These are phyloP conservation scores for Amphipoea oculea DNA, from an alignment of 2,888 invertebrate genomes.

Conservation along the genomic window DNA sequence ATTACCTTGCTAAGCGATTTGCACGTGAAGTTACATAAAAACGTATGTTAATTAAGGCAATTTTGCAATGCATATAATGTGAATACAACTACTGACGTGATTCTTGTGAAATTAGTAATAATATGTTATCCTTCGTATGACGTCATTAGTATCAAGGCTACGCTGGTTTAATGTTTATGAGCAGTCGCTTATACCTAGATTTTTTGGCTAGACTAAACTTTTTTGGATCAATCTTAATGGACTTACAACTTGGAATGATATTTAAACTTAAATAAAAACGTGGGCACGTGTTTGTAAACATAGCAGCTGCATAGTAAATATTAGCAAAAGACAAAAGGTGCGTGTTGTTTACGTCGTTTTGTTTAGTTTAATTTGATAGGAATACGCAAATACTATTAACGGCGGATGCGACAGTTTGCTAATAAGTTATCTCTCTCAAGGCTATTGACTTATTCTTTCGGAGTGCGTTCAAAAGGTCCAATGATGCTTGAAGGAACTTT, in stretches of 20 bases:
- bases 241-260: background rate
- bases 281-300: slow-evolving; percentile 8
- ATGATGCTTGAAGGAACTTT: background rate
- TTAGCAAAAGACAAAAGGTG: background rate
- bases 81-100: slow-evolving; percentile 67
- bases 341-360: background rate
- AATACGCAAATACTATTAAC: background rate
- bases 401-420: too few species aligned
- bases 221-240: background rate
- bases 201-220: slow-evolving; percentile 5
- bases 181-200: background rate
- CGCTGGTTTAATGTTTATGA: slow-evolving; percentile 31
- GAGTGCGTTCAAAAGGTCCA: background rate
- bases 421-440: slow-evolving; percentile 2
- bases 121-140: slow-evolving; percentile 64
- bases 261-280: background rate
- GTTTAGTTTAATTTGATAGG: background rate
- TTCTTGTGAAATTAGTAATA: slow-evolving; percentile 72
- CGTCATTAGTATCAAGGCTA: slow-evolving; percentile 62
- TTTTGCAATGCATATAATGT: slow-evolving; percentile 68
- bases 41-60: slow-evolving; percentile 73
- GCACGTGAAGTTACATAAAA: slow-evolving; percentile 71
- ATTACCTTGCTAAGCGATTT: slow-evolving; percentile 70
- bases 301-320: slow-evolving; percentile 3
- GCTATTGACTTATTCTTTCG: background rate